These are phyloP conservation scores for Rhamphomyia laevipes DNA, from an alignment of 2,888 invertebrate species.

Conservation along the genomic window DNA sequence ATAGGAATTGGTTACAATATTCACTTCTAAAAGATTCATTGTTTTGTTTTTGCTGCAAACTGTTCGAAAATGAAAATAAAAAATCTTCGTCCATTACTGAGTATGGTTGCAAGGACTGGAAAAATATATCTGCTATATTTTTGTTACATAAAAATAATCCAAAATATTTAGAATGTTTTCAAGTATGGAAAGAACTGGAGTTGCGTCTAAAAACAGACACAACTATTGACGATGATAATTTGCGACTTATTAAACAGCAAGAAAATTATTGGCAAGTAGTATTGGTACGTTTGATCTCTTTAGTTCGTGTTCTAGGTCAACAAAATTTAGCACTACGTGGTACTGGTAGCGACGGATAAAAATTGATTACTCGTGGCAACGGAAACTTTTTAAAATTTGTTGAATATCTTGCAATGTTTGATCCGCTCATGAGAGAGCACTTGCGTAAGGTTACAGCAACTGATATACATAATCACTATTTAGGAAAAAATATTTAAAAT, in stretches of 20 bases:
- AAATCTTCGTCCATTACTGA: conserved; percentile 3
- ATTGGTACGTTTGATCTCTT: conserved; percentile 1
- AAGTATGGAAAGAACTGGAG: not conserved
- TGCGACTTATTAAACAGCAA: not conserved
- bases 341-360: not conserved
- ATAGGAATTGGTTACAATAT: conserved; percentile 3
- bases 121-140: conserved; percentile 3
- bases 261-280: not conserved
- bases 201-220: conserved; percentile 1
- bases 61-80: conserved; percentile 4
- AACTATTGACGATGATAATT: conserved; percentile 2
- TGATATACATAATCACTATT: not conserved
- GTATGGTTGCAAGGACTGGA: conserved; percentile 3
- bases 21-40: conserved; percentile 1
- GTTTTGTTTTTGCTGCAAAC: conserved; percentile 3
- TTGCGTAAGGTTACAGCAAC: not conserved
- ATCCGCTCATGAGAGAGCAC: not conserved
- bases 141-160: conserved; percentile 1
- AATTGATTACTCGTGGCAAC: conserved; percentile 2
- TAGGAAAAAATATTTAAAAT: not conserved
- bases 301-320: conserved; percentile 1
- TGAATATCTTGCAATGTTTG: conserved; percentile 2
- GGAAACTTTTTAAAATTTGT: conserved; percentile 3
- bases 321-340: conserved; percentile 4
- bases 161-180: conserved; percentile 1